These are phyloP conservation scores for Cynopterus brachyotis DNA, from an alignment of 2,113 vertebrate species.

Conservation along the genomic window DNA sequence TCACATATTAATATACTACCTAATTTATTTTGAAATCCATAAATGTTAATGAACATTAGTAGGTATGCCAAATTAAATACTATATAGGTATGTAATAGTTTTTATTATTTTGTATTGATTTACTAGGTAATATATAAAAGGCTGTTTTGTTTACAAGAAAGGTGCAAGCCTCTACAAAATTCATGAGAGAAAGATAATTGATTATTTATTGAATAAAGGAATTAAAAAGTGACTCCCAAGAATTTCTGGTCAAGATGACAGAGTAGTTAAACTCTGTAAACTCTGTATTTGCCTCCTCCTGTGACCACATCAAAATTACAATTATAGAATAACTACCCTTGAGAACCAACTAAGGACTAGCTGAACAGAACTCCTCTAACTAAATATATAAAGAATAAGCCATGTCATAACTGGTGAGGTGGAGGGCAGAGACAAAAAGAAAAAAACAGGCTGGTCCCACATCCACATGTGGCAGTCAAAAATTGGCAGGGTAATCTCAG, in stretches of 20 bases:
- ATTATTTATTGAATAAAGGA: not conserved
- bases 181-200: not conserved
- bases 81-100: not conserved
- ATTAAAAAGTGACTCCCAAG: not conserved
- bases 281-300: not conserved
- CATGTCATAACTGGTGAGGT: not conserved
- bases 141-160: not conserved
- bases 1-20: not conserved
- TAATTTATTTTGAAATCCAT: not conserved
- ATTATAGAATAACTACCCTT: not conserved
- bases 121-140: not conserved
- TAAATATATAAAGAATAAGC: not conserved
- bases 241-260: not conserved
- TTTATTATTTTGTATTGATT: not conserved
- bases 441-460: not conserved
- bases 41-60: not conserved
- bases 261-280: not conserved
- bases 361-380: not conserved
- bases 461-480: too few relatives aligned
- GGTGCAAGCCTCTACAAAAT: not conserved
- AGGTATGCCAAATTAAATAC: not conserved
- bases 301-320: not conserved
- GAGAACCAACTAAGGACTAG: not conserved
- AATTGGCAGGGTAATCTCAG: too few relatives aligned
- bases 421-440: too few relatives aligned